Percentiles rank a stretch among this genome's conserved stretches.
Conservation (phyloP, 2,888 invertebrate genomes). For the Auanema freiburgensis region DNA sequence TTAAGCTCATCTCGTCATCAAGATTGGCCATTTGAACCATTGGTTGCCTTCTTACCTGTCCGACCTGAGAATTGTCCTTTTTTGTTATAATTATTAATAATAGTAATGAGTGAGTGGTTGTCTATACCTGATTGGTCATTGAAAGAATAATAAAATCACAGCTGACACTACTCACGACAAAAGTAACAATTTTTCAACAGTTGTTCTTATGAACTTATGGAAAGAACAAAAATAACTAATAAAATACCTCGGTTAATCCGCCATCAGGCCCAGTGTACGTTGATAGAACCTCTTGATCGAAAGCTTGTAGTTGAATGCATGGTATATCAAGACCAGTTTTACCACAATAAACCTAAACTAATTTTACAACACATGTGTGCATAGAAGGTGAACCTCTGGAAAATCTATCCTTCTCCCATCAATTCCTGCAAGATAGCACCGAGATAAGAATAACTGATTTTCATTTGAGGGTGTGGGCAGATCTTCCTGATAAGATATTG, state of each 20-base stretch:
- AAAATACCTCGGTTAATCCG: conserved; percentile 75
- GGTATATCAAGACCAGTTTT: conserved; percentile 50
- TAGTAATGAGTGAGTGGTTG: too few relatives aligned
- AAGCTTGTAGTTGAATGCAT: conserved; percentile 36
- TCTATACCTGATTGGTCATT: not conserved
- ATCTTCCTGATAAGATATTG: conserved; percentile 34
- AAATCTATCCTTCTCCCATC: conserved; percentile 37
- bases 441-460: conserved; percentile 20
- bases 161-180: not conserved
- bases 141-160: not conserved
- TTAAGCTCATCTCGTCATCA: conserved; percentile 60
- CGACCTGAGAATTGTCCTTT: conserved; percentile 34
- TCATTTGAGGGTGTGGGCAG: conserved; percentile 35
- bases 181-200: conserved; percentile 5
- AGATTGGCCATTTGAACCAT: conserved; percentile 61
- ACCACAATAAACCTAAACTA: conserved; percentile 38
- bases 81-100: too few relatives aligned
- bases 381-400: conserved; percentile 32
- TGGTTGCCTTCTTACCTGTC: conserved; percentile 48
- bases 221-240: not conserved
- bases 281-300: conserved; percentile 66
- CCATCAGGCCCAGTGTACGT: conserved; percentile 82
- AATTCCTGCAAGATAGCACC: conserved; percentile 35
- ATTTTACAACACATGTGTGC: not conserved
- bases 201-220: conserved; percentile 1